Percentiles rank a stretch among this genome's conserved stretches.
These are phyloP conservation scores for Pristionchus exspectatus DNA, from an alignment of 2,888 invertebrate species.

Conservation along the genomic window DNA sequence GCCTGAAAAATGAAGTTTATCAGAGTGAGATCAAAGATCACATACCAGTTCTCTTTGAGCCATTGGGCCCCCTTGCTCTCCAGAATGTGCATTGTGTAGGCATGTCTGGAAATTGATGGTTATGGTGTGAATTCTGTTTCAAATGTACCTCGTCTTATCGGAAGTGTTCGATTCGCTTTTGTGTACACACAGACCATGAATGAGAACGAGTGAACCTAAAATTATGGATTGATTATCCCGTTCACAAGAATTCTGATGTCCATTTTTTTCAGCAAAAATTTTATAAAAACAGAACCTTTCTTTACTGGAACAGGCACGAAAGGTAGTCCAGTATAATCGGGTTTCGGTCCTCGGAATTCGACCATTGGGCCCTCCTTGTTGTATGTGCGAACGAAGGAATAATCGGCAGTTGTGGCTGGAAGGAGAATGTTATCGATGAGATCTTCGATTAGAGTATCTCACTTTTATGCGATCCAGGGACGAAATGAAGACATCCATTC, in stretches of 20 bases:
- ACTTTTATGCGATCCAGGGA: slow-evolving; percentile 92
- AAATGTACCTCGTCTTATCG: slow-evolving; percentile 84
- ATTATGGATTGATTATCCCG: slow-evolving; percentile 38
- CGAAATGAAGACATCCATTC: slow-evolving; percentile 95
- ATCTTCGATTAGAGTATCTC: slow-evolving; percentile 8
- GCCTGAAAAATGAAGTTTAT: background rate
- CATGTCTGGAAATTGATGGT: slow-evolving; percentile 82
- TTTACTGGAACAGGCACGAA: slow-evolving; percentile 89
- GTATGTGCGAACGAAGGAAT: slow-evolving; percentile 73
- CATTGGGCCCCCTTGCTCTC: slow-evolving; percentile 88
- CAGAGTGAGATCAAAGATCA: background rate
- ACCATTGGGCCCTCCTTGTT: slow-evolving; percentile 66
- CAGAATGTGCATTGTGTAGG: slow-evolving; percentile 95
- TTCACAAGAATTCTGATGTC: no score
- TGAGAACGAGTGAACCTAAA: slow-evolving; percentile 88
- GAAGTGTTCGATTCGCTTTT: slow-evolving; percentile 92
- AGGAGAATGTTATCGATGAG: background rate
- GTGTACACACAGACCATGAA: slow-evolving; percentile 95
- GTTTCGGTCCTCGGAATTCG: slow-evolving; percentile 73
- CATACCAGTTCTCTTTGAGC: slow-evolving; percentile 84
- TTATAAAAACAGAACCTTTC: slow-evolving; percentile 84
- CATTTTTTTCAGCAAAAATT: background rate
- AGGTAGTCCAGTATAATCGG: slow-evolving; percentile 83
- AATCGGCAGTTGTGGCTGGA: slow-evolving; percentile 68
- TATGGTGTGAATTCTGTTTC: background rate